Conservation (phyloP, 2,113 vertebrate species). For the Saimiri boliviensis region DNA sequence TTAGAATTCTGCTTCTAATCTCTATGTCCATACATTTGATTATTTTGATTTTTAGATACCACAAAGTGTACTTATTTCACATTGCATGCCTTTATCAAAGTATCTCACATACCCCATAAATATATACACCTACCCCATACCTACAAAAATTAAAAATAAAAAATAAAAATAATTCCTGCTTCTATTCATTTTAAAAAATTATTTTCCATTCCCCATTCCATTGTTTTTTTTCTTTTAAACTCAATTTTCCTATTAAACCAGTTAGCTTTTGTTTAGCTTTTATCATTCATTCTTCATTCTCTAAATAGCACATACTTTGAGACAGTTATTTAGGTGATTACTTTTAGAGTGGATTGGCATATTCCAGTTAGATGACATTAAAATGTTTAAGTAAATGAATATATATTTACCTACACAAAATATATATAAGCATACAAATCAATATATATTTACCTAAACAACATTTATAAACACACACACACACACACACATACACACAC, state of each 20-base stretch:
- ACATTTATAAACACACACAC: too few species aligned
- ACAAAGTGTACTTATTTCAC: too few species aligned
- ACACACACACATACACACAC: too few species aligned
- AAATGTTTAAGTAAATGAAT: background rate
- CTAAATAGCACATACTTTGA: background rate
- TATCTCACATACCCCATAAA: too few species aligned
- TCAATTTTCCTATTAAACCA: background rate
- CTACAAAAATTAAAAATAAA: too few species aligned
- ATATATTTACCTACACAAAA: background rate
- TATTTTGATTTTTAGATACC: too few species aligned
- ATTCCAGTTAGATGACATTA: background rate
- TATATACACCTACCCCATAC: too few species aligned
- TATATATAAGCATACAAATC: background rate
- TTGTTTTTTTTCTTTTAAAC: background rate
- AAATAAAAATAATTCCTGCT: background rate
- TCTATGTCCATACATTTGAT: too few species aligned
- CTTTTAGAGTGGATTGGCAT: background rate
- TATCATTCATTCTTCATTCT: background rate
- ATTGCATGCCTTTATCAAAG: too few species aligned
- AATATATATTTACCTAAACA: background rate
- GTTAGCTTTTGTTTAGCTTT: background rate
- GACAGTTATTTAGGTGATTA: background rate
- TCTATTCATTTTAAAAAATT: background rate
- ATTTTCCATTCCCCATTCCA: background rate
- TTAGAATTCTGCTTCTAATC: background rate